Conservation (phyloP, 2,888 invertebrate genomes). For the Phorcus lineatus region DNA sequence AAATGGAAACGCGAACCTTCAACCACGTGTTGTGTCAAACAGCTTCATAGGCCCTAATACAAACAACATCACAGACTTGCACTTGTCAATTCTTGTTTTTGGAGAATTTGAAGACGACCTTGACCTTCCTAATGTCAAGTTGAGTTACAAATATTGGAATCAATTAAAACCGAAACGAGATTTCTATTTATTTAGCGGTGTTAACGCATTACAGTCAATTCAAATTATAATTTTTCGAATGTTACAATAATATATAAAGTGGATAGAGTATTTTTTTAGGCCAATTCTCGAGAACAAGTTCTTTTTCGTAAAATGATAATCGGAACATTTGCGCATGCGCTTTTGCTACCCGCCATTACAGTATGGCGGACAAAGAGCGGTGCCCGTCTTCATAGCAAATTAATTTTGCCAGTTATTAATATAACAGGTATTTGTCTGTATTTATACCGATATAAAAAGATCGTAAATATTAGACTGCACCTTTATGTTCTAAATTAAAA, state of each 20-base stretch:
- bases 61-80: background rate
- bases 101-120: background rate
- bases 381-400: slow-evolving; percentile 12
- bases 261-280: too few relatives aligned
- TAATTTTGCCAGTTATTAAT: background rate
- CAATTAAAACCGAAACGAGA: background rate
- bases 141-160: background rate
- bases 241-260: too few relatives aligned
- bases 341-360: slow-evolving; percentile 43
- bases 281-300: too few relatives aligned
- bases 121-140: background rate
- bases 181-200: background rate
- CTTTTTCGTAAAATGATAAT: background rate
- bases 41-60: too few relatives aligned
- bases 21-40: too few relatives aligned
- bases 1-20: too few relatives aligned
- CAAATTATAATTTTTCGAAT: too few relatives aligned
- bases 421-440: too few relatives aligned
- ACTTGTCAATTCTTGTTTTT: slow-evolving; percentile 1
- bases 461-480: too few relatives aligned
- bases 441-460: too few relatives aligned
- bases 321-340: slow-evolving; percentile 41
- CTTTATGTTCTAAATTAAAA: too few relatives aligned
- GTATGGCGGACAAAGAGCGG: slow-evolving; percentile 46
- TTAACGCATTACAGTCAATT: too few relatives aligned